Conservation (phyloP, 2,797 vertebrate genomes). For the Microctenopoma steveboyesi region DNA sequence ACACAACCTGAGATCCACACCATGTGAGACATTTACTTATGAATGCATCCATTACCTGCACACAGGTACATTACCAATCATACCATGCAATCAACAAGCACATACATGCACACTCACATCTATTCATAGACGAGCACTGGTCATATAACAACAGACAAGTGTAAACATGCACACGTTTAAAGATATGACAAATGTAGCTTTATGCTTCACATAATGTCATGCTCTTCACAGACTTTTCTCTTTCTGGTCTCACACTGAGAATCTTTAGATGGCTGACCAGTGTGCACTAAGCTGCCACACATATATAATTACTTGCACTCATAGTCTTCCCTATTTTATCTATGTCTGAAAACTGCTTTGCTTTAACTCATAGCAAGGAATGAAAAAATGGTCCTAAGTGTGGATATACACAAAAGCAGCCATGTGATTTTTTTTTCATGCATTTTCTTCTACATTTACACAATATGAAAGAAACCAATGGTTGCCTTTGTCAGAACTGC, state of each 20-base stretch:
- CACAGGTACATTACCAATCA: not conserved
- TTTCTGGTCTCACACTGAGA: not conserved
- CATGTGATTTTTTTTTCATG: not conserved
- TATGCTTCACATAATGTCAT: not conserved
- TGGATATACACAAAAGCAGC: not conserved
- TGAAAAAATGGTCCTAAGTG: not conserved
- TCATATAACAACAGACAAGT: not conserved
- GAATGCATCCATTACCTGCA: too few relatives aligned
- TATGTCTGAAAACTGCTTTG: not conserved
- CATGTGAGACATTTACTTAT: not conserved
- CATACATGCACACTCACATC: not conserved
- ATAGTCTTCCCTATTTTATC: not conserved
- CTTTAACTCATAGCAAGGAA: not conserved
- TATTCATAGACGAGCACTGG: not conserved
- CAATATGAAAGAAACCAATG: conserved; percentile 6
- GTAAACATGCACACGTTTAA: not conserved
- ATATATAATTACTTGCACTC: not conserved
- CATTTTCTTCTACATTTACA: not conserved
- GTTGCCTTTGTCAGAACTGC: conserved; percentile 10
- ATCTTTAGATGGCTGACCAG: not conserved
- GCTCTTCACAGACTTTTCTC: not conserved
- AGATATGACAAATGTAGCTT: not conserved
- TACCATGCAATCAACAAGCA: not conserved
- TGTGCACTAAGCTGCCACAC: not conserved
- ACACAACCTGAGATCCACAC: conserved; percentile 1